Percentiles rank a stretch among this genome's conserved stretches.
Evolutionary conservation across 2,888 invertebrate species (phyloP).

Genomic region (Bruchidius siliquastri): DNA sequence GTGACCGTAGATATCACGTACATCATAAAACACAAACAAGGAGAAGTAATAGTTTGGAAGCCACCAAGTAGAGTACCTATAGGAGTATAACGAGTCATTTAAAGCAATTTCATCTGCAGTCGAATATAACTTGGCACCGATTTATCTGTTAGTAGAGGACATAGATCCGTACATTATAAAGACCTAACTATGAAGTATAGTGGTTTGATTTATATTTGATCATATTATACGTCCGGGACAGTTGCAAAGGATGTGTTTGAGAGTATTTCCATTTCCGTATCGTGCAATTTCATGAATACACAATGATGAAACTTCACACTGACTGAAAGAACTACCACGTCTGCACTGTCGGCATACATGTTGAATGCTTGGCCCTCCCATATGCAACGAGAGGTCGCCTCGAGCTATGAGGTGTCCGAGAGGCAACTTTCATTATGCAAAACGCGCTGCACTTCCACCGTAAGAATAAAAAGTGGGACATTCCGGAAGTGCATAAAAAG

Average conservation of each 20-base stretch:
- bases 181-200: too few species aligned
- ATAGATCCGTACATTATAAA: too few species aligned
- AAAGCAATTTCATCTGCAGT: too few species aligned
- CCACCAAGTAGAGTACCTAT: too few species aligned
- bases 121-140: too few species aligned
- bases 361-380: background rate
- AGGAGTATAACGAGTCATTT: too few species aligned
- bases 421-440: background rate
- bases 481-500: background rate
- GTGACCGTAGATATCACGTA: too few species aligned
- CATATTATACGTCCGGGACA: background rate
- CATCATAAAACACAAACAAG: too few species aligned
- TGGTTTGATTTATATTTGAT: too few species aligned
- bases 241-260: background rate
- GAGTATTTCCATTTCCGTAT: background rate
- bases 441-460: background rate
- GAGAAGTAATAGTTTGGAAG: too few species aligned
- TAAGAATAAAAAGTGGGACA: background rate
- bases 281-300: background rate
- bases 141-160: too few species aligned
- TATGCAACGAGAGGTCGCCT: background rate
- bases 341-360: background rate
- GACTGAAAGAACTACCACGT: background rate
- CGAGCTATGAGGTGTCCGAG: background rate
- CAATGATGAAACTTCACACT: background rate